These are phyloP conservation scores for Megamerina dolium DNA, from an alignment of 2,888 invertebrate species.

Conservation along the genomic window DNA sequence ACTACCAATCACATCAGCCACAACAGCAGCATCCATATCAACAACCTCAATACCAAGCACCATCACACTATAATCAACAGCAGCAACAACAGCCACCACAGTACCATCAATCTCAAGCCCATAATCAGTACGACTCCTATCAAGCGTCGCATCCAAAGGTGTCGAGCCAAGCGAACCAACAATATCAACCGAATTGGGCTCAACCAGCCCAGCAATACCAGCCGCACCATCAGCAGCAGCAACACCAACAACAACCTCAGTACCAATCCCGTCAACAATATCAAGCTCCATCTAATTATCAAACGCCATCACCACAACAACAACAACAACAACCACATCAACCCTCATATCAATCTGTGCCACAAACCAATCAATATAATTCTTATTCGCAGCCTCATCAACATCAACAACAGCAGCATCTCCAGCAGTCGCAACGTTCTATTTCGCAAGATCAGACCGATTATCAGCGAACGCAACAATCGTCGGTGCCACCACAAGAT, in stretches of 20 bases:
- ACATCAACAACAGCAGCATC: conserved; percentile 28
- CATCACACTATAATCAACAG: conserved; percentile 17
- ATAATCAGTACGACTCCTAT: conserved; percentile 19
- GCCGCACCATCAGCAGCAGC: conserved; percentile 26
- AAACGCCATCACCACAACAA: conserved; percentile 20
- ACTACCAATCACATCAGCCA: conserved; percentile 25
- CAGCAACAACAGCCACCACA: conserved; percentile 23
- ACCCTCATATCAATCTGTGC: conserved; percentile 32
- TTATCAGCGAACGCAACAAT: conserved; percentile 21
- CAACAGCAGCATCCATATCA: conserved; percentile 24
- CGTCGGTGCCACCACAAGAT: conserved; percentile 28
- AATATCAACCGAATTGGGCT: conserved; percentile 24
- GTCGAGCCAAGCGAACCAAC: conserved; percentile 1
- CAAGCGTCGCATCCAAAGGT: conserved; percentile 17
- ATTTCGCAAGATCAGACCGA: conserved; percentile 39
- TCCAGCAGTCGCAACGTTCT: conserved; percentile 23
- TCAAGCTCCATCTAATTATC: conserved; percentile 22
- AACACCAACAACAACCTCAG: conserved; percentile 21
- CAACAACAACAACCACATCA: conserved; percentile 27
- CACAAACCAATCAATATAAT: conserved; percentile 46
- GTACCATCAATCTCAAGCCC: conserved; percentile 21
- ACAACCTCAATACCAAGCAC: conserved; percentile 16
- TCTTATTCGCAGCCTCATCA: conserved; percentile 47
- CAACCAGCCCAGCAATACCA: conserved; percentile 21
- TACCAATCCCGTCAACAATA: conserved; percentile 23